Conservation (phyloP, 2,113 vertebrate species). For the Cheirogaleus medius region DNA sequence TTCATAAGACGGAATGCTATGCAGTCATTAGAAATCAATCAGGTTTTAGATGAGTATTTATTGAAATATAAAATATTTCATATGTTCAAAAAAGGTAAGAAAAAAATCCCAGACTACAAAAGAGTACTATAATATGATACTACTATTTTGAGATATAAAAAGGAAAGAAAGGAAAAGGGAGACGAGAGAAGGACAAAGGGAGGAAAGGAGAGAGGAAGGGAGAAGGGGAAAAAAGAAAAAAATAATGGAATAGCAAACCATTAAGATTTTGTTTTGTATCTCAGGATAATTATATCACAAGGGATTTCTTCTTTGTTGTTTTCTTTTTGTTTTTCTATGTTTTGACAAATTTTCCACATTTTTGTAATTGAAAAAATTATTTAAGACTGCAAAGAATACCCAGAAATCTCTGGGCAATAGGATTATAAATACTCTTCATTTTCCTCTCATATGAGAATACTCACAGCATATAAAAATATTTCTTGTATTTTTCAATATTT, state of each 20-base stretch:
- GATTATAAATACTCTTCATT: conserved; percentile 24
- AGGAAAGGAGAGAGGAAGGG: neutral
- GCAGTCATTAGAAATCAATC: neutral
- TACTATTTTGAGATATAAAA: neutral
- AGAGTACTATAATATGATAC: neutral
- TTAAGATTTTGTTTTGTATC: neutral
- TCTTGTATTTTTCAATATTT: conserved; percentile 32
- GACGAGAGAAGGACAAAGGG: neutral
- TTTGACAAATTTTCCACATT: neutral
- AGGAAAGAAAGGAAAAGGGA: neutral
- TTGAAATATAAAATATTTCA: neutral
- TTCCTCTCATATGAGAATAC: neutral
- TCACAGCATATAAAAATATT: neutral
- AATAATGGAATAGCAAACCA: neutral
- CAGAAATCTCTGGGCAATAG: neutral
- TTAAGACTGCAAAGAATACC: conserved; percentile 22
- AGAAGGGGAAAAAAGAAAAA: neutral
- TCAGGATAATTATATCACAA: neutral
- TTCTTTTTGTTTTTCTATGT: neutral
- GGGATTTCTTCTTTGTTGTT: neutral
- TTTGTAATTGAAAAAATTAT: conserved; percentile 4
- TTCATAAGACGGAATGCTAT: neutral
- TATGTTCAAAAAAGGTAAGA: neutral
- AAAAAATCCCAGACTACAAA: neutral
- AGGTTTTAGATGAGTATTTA: neutral